Evolutionary conservation across 2,888 invertebrate genomes (phyloP), one percentile per base, ranked within the genome.

Genomic region (Patella depressa): DNA sequence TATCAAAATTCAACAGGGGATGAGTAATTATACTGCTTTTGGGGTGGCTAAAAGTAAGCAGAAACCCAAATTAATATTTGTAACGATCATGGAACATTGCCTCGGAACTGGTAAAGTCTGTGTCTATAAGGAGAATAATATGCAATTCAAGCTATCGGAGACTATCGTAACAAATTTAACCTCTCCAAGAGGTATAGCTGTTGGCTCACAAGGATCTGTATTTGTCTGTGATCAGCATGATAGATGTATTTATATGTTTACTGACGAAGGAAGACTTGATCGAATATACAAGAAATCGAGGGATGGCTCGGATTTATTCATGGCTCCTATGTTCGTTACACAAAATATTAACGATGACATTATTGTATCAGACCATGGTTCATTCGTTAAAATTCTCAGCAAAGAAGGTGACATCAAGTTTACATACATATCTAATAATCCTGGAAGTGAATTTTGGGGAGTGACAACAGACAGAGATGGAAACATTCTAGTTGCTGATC

Each of bases 391-490:
- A 71, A 74, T 82, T 34, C 81, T 83, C 76, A 78, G 80, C 53
- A 65, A 71, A 53, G 77, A 80, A 2, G 80, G 76, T 29, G 69
- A 78, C 12, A 78, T 80, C 17, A 73, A 73, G n/a, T 74, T 73
- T 17, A 79, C 78, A 4, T 83, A 83, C 74, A 72, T 71, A 55
- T 83, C 83, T 24, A 76, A 59, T 1, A 73, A 81, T 24, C 76
- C 78, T n/a, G 74, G 78, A 5, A 80, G 80, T 11, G 79, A 83
- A 72, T 78, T 83, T 54, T 83, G 83, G 83, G 83, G 79, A 55
- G 80, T 83, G n/a, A 73, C 74, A n/a, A 80, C 80, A 9, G 72
- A 78, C 45, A 73, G 65, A 2, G 65, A 74, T 24, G 81, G 78
- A 12, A 73, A 75, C 12, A 76, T 82, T 29, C 74, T 78, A 55